Conservation (phyloP, 2,797 vertebrate genomes). For the Ctenopoma kingsleyae region DNA sequence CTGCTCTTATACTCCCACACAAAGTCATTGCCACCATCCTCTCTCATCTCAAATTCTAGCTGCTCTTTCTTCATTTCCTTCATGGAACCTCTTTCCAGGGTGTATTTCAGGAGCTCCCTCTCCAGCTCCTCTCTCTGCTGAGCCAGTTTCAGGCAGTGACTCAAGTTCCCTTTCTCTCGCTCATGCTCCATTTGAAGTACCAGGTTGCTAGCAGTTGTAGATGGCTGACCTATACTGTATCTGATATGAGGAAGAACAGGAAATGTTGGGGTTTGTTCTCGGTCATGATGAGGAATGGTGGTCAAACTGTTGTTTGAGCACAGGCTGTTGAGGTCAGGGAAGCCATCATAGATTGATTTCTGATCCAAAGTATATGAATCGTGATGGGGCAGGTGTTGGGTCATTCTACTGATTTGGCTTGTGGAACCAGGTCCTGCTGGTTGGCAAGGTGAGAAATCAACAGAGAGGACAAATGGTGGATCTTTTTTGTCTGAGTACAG, state of each 20-base stretch:
- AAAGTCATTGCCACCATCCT: constrained; percentile 19
- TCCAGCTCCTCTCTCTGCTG: constrained; percentile 84
- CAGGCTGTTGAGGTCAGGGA: constrained; percentile 68
- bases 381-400: constrained; percentile 38
- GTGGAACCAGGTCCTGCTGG: constrained; percentile 4
- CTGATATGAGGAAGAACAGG: constrained; percentile 75
- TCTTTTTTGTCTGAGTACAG: constrained; percentile 70
- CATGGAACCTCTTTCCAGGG: constrained; percentile 49
- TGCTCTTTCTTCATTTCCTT: constrained; percentile 29
- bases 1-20: constrained; percentile 70
- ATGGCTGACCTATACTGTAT: constrained; percentile 39
- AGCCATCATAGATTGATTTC: constrained; percentile 37
- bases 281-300: constrained; percentile 20
- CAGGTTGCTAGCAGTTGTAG: constrained; percentile 75
- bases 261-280: constrained; percentile 45
- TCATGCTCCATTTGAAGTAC: constrained; percentile 90
- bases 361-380: constrained; percentile 30
- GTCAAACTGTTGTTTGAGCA: constrained; percentile 66
- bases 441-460: constrained; percentile 76
- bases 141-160: constrained; percentile 82
- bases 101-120: constrained; percentile 78
- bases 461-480: constrained; percentile 82
- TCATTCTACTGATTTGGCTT: constrained; percentile 31
- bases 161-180: constrained; percentile 84
- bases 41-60: constrained; percentile 12